Percentiles rank a stretch among this genome's conserved stretches.
phyloP scores from a whole-genome alignment of 2,888 invertebrate species.

The Amiota communis region DNA sequence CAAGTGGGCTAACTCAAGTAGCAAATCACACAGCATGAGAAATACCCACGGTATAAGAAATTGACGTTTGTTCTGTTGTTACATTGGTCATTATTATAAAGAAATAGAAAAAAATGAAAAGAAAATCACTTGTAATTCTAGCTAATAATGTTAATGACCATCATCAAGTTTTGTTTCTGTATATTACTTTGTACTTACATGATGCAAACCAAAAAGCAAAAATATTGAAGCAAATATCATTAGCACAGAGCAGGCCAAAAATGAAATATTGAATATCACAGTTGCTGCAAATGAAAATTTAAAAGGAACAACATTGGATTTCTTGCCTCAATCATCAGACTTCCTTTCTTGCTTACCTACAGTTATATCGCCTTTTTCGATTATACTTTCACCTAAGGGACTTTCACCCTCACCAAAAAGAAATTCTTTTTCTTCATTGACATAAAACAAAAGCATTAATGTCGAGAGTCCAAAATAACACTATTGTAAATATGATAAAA shows the following conservation, averaged over 20 bases:
- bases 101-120: conserved; percentile 34
- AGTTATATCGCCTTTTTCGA: conserved; percentile 75
- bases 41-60: conserved; percentile 85
- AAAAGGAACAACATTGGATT: background rate
- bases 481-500: conserved; percentile 73
- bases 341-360: conserved; percentile 57
- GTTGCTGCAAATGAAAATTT: conserved; percentile 77
- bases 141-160: too few species aligned
- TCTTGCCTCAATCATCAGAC: background rate
- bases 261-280: conserved; percentile 80
- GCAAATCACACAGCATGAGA: conserved; percentile 78
- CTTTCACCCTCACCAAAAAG: conserved; percentile 76
- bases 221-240: conserved; percentile 81
- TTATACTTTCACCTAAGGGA: conserved; percentile 76
- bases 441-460: conserved; percentile 78
- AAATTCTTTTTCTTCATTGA: conserved; percentile 80
- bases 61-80: conserved; percentile 79
- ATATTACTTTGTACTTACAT: conserved; percentile 75
- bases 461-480: conserved; percentile 80
- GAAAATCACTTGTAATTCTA: background rate
- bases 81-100: background rate
- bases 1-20: conserved; percentile 80
- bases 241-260: conserved; percentile 79
- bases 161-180: too few species aligned
- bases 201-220: conserved; percentile 80